Evolutionary conservation across 2,888 invertebrate genomes (phyloP).

Genomic region (Nephrocerus scutellatus): DNA sequence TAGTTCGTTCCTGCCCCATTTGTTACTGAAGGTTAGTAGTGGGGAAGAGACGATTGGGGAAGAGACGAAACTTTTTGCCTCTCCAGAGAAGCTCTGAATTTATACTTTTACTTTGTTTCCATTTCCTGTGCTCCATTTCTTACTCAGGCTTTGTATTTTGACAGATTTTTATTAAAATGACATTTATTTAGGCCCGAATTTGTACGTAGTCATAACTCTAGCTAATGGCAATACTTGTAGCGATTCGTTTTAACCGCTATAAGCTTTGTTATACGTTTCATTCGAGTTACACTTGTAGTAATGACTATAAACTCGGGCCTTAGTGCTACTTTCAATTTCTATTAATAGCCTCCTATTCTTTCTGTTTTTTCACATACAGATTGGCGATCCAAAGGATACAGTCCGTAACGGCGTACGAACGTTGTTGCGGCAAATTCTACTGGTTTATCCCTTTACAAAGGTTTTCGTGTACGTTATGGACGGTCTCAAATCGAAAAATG

Average conservation of each 20-base stretch:
- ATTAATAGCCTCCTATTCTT: too few relatives aligned
- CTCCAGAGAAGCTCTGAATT: not conserved
- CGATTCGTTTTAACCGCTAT: too few relatives aligned
- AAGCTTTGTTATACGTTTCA: too few relatives aligned
- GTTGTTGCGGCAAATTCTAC: conserved; percentile 75
- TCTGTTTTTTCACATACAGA: conserved; percentile 49
- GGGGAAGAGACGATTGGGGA: not conserved
- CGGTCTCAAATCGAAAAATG: conserved; percentile 93
- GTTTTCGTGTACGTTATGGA: conserved; percentile 88
- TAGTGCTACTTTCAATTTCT: too few relatives aligned
- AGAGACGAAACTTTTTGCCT: not conserved
- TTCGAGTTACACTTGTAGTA: too few relatives aligned
- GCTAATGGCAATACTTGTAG: too few relatives aligned
- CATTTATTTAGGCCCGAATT: not conserved
- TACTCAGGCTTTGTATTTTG: not conserved
- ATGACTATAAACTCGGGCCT: too few relatives aligned
- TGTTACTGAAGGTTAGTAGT: conserved; percentile 71
- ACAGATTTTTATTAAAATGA: not conserved
- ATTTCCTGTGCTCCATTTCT: not conserved
- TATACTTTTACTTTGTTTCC: not conserved
- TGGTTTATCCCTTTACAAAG: conserved; percentile 82
- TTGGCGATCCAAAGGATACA: conserved; percentile 94
- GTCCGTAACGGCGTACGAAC: conserved; percentile 83
- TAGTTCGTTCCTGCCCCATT: conserved; percentile 87
- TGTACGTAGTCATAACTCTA: too few relatives aligned